Base-by-base conservation (phyloP, 2,797 vertebrate genomes). In the Enteromius thamalakanensis region DNA sequence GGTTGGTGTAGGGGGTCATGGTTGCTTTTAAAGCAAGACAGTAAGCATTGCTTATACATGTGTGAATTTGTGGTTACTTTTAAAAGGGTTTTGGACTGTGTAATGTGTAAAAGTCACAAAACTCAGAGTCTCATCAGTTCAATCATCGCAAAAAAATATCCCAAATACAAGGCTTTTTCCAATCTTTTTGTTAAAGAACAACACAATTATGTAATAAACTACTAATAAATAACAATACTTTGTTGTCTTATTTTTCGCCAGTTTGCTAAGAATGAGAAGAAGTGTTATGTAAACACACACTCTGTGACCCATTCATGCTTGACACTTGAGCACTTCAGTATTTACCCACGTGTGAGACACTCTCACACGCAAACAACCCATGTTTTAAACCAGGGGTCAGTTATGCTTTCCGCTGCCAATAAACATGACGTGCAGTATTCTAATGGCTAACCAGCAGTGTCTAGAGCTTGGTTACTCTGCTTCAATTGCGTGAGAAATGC, bases 381-480 rank as follows among this genome's bases (percentile, higher is more conserved):
- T 47, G 26, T 58, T 47, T 58, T 26, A 76, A 34, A 64, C 23
- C 21, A 62, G 53, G 23, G 81, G 37, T 45, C 49, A 68, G 23
- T 6, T 55, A 29, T 83, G n/a, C n/a, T 26, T 55, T 64, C 14
- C 47, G 11, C 26, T 53, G 45, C 42, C 19, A 80, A n/a, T 81
- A 70, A 87, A 81, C 23, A 68, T 40, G 76, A 55, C 12, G 5
- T 3, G 19, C 32, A 19, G 0, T 34, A 12, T 37, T 47, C 8
- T 83, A 89, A 85, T 87, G 62, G 11, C 58, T 88, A 53, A 88
- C 76, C 55, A 75, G 60, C 23, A 49, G 62, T 29, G 12, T 53
- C 32, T 51, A n/a, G 3, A 65, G 2, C 19, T 84, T 79, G 74
- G 17, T 76, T 84, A 51, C 83, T 62, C 12, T 26, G 9, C 21